A percentile compares a stretch with the other conserved stretches of the same genome.
Evolutionary conservation across 2,113 vertebrate species (phyloP).

Genomic region (Pangasianodon gigas): DNA sequence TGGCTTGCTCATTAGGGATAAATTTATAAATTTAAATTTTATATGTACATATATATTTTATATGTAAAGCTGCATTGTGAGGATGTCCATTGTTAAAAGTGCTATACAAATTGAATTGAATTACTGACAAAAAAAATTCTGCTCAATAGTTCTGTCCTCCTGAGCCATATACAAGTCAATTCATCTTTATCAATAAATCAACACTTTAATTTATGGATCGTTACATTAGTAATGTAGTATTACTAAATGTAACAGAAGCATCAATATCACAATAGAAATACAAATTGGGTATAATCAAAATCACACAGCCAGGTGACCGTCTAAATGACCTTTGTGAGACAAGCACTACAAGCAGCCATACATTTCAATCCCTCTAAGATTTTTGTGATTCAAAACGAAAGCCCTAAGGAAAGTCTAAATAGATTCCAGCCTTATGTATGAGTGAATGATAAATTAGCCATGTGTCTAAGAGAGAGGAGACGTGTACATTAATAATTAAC

Average conservation of each 20-base stretch:
- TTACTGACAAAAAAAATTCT: background rate
- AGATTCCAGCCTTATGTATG: background rate
- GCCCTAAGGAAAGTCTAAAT: background rate
- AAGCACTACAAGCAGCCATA: background rate
- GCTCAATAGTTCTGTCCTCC: no score
- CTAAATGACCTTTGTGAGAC: background rate
- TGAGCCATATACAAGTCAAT: no score
- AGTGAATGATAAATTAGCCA: background rate
- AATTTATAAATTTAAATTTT: background rate
- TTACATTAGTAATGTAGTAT: background rate
- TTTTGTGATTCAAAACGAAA: background rate
- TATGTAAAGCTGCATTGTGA: no score
- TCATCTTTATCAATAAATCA: no score
- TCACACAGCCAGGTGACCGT: background rate
- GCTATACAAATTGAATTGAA: background rate
- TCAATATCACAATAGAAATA: background rate
- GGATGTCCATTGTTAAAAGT: background rate
- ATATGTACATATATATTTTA: no score
- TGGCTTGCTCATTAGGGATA: background rate
- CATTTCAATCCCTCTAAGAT: background rate
- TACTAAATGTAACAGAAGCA: background rate
- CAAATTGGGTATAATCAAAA: background rate
- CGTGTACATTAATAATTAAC: slow-evolving; percentile 23
- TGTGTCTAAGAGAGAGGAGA: background rate
- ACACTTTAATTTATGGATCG: background rate